Evolutionary conservation across 2,888 invertebrate genomes (phyloP).

Genomic region (Ormyrus rosae): DNA sequence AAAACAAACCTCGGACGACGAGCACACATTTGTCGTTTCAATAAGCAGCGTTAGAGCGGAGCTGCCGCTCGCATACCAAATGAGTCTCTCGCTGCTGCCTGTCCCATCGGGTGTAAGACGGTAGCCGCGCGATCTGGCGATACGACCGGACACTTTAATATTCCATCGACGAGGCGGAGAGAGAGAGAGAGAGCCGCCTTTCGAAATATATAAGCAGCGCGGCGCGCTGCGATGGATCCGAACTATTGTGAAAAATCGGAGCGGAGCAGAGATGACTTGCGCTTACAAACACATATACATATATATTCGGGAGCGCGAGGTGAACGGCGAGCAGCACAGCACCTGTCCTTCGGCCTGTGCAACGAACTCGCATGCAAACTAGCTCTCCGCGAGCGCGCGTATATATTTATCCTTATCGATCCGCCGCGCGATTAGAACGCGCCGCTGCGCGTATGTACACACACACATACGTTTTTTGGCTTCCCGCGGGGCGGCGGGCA

Average conservation of each 20-base stretch:
- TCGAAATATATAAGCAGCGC: background rate
- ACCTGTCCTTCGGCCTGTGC: conserved; percentile 41
- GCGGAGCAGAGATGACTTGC: background rate
- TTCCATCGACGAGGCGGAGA: background rate
- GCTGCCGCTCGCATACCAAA: background rate
- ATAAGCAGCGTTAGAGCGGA: background rate
- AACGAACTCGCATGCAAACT: conserved; percentile 24
- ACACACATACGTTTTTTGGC: background rate
- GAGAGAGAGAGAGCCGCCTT: background rate
- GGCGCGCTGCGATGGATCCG: no score
- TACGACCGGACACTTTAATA: background rate
- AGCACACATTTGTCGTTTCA: background rate
- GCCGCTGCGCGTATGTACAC: no score
- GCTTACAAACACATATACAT: background rate
- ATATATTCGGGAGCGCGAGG: background rate
- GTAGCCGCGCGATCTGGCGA: conserved; percentile 8
- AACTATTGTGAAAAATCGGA: background rate
- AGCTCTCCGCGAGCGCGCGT: background rate
- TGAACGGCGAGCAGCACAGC: background rate
- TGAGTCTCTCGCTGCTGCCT: background rate
- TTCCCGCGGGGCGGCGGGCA: background rate
- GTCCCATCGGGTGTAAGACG: conserved; percentile 8
- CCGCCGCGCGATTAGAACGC: no score
- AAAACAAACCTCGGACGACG: conserved; percentile 3
- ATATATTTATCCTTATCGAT: background rate